phyloP scores from a whole-genome alignment of 2,888 invertebrate species.

The Noctua pronuba region DNA sequence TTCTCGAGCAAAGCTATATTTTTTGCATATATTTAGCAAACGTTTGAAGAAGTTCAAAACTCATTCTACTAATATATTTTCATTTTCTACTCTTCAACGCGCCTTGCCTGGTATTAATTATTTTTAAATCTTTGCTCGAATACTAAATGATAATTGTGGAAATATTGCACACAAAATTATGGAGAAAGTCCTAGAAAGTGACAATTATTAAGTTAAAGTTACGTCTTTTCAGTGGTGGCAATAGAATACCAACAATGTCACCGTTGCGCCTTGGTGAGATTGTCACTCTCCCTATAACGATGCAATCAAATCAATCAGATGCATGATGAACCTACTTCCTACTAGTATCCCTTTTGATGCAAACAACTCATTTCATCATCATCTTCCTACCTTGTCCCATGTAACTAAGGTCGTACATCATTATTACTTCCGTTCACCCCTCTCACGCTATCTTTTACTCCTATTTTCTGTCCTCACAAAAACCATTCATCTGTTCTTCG shows the following conservation, averaged over 20 bases:
- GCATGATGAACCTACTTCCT: background rate
- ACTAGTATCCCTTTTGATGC: conserved; percentile 2
- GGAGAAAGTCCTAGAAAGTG: background rate
- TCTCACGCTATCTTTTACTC: background rate
- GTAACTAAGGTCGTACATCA: background rate
- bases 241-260: background rate
- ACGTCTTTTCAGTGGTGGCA: background rate
- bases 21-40: too few relatives aligned
- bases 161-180: background rate
- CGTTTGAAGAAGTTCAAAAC: too few relatives aligned
- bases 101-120: background rate
- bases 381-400: background rate
- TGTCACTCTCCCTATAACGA: background rate
- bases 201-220: background rate
- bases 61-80: background rate
- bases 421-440: background rate
- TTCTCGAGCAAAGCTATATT: too few relatives aligned
- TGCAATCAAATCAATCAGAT: conserved; percentile 1
- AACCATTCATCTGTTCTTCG: background rate
- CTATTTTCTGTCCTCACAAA: background rate
- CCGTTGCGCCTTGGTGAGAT: background rate
- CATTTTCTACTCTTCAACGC: background rate
- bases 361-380: background rate
- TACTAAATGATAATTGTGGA: background rate
- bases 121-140: background rate